Evolutionary conservation across 2,113 vertebrate species (phyloP).

Genomic region (Nycticebus coucang): DNA sequence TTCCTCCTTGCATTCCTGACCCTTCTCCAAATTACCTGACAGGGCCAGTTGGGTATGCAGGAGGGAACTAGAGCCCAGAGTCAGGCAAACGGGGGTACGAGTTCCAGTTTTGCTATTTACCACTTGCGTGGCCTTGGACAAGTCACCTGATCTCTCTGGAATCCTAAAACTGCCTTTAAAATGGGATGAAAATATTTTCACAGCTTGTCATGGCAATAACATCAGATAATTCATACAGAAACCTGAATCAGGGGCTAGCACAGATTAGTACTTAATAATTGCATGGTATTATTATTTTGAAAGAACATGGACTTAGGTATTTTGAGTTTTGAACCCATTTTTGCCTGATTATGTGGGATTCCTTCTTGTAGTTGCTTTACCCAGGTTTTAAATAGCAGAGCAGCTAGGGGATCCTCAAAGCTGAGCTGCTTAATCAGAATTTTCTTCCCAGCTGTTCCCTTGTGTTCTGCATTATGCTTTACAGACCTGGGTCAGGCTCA

Average conservation of each 20-base stretch:
- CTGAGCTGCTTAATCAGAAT: conserved; percentile 15
- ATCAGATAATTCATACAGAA: too few relatives aligned
- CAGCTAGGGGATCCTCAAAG: neutral
- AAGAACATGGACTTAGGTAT: neutral
- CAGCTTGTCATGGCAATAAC: neutral
- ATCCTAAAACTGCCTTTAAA: neutral
- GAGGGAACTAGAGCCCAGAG: neutral
- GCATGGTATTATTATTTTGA: neutral
- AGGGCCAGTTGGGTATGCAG: neutral
- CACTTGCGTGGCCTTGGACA: neutral
- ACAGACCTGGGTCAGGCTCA: neutral
- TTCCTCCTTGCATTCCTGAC: neutral
- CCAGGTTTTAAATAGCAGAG: neutral
- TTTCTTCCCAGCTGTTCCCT: conserved; percentile 33
- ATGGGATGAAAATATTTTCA: neutral
- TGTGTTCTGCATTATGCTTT: neutral
- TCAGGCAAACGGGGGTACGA: neutral
- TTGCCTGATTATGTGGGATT: neutral
- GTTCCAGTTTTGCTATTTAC: neutral
- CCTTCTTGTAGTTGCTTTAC: neutral
- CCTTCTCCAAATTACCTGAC: neutral
- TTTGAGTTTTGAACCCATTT: neutral
- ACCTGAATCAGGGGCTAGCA: neutral
- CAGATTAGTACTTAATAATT: neutral
- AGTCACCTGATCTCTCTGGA: neutral